Base-by-base conservation (phyloP, 1,140 invertebrate species). In the Drosophila eugracilis region DNA sequence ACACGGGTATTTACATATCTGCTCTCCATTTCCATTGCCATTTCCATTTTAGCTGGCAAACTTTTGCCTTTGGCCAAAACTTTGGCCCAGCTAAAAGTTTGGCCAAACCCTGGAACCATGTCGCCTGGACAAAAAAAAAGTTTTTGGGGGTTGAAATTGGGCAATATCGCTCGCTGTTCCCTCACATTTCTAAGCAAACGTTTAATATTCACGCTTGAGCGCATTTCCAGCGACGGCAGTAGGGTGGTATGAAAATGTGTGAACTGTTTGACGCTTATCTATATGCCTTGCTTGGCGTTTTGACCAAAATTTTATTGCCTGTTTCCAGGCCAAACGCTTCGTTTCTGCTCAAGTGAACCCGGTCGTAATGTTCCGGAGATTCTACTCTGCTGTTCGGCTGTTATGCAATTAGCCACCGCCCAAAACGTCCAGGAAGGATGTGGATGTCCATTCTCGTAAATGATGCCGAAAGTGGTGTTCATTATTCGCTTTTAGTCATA, bases 171-270 rank as follows among this genome's bases (percentile, higher is more conserved):
- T 37, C 36, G 14, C 21, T 19, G 10, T 42, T 54, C 2, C 36
- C 54, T 44, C 24, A 15, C 52, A 37, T 59, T 72, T 75, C 71
- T 67, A 65, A 75, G 83, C 83, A 86, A 86, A 83, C 83, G 83
- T 86, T 88, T 86, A 86, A 86, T 86, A 88, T 86, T 86, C 78
- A 86, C 83, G 83, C 83, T 78, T 88, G 83, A 86, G 81, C 83
- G 83, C 62, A 57, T 48, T 88, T 75, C 63, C 55, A 79, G 55
- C 62, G 39, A 6, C 6, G 26, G n/a, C 24, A 17, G 22, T 17
- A 53, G 52, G 47, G 37, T 17, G 42, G 3, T 34, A 81, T 49
- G 59, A 63, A 86, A 88, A 88, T 86, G 81, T 86, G 83, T 86
- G 84, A 86, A 78, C 83, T 78, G 78, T 78, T 86, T 88, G 83